A percentile compares a stretch with the other conserved stretches of the same genome.
These are phyloP conservation scores for Cinara cedri DNA, from an alignment of 2,888 invertebrate genomes.

Conservation along the genomic window DNA sequence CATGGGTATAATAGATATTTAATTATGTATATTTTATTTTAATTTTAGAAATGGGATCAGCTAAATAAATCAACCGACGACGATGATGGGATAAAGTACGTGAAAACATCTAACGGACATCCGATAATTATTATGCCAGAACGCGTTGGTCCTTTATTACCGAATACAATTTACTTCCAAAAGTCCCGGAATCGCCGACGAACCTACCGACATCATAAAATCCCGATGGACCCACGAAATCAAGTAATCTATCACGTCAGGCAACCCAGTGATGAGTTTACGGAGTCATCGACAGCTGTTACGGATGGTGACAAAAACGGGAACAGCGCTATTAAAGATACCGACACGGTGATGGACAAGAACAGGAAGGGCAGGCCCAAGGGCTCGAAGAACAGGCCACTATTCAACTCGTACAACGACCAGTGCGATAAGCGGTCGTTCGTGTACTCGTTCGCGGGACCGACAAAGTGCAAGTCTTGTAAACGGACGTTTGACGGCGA, in stretches of 20 bases:
- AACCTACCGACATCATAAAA: background rate
- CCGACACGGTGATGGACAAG: background rate
- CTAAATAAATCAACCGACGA: no score
- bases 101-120: background rate
- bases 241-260: background rate
- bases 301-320: background rate
- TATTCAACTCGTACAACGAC: background rate
- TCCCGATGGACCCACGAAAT: background rate
- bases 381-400: slow-evolving; percentile 48
- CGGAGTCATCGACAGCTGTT: background rate
- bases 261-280: background rate
- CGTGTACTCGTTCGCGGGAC: background rate
- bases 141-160: background rate
- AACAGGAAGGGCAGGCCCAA: slow-evolving; percentile 42
- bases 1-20: no score
- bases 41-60: no score
- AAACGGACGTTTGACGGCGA: slow-evolving; percentile 15
- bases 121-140: background rate
- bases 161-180: background rate
- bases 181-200: background rate
- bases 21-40: no score
- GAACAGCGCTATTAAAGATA: background rate
- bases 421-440: slow-evolving; percentile 8
- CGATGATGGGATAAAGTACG: background rate
- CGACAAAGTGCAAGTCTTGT: background rate